These are phyloP conservation scores for Anas platyrhynchos DNA, from an alignment of 2,113 vertebrate genomes.

Conservation along the genomic window DNA sequence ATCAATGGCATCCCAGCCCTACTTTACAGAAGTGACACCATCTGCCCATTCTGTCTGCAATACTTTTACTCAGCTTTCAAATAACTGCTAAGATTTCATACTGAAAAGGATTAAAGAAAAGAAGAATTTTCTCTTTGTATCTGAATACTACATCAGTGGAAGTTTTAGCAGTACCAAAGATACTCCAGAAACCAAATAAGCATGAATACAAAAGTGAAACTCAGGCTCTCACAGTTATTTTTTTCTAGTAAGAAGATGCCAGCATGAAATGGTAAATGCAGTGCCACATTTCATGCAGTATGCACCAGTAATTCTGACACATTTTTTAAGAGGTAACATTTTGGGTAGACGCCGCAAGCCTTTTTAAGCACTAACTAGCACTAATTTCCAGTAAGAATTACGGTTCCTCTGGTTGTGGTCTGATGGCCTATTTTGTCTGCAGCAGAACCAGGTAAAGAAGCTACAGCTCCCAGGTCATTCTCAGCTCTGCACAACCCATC, in stretches of 20 bases:
- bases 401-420: fast-evolving
- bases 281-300: neutral
- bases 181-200: neutral
- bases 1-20: neutral
- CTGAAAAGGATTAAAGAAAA: neutral
- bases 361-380: neutral
- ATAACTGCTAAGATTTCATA: neutral
- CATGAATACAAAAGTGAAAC: neutral
- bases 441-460: neutral
- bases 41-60: neutral
- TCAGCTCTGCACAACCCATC: neutral
- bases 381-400: neutral
- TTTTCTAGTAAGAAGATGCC: neutral
- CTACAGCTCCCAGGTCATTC: neutral
- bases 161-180: neutral
- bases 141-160: neutral
- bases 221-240: neutral
- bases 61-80: neutral
- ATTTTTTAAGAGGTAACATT: neutral
- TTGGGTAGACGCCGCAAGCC: neutral
- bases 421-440: neutral
- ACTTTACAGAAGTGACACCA: neutral
- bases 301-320: neutral
- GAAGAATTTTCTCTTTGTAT: neutral
- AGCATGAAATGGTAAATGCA: neutral